These are phyloP conservation scores for Thera obeliscata DNA, from an alignment of 2,888 invertebrate genomes.

Conservation along the genomic window DNA sequence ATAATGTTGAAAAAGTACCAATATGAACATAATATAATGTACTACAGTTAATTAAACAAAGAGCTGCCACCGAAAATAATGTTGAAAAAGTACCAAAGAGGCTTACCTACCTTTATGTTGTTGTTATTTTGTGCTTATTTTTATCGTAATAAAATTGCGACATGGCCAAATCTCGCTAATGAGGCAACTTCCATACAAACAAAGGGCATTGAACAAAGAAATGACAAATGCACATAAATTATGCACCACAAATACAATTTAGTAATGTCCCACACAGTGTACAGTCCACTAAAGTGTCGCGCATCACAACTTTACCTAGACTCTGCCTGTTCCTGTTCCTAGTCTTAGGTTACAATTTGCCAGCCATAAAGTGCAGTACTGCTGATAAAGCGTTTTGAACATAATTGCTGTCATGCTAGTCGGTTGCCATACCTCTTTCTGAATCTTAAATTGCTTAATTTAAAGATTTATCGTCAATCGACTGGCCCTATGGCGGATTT, in stretches of 20 bases:
- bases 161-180: constrained; percentile 27
- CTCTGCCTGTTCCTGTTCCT: neutral
- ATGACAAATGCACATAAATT: constrained; percentile 13
- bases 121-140: constrained; percentile 8
- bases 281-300: constrained; percentile 7
- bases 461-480: too few relatives aligned
- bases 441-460: too few relatives aligned
- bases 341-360: too few relatives aligned
- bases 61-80: constrained; percentile 11
- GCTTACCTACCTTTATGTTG: too few relatives aligned
- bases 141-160: constrained; percentile 25
- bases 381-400: too few relatives aligned
- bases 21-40: too few relatives aligned
- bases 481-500: too few relatives aligned
- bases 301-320: neutral
- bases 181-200: constrained; percentile 16
- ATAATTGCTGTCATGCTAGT: too few relatives aligned
- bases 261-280: neutral
- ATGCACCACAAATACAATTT: constrained; percentile 1
- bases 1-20: too few relatives aligned
- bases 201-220: constrained; percentile 25
- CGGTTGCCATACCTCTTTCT: too few relatives aligned
- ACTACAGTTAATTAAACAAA: constrained; percentile 1
- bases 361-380: too few relatives aligned
- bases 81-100: constrained; percentile 1